These are phyloP conservation scores for Manacus vitellinus DNA, from an alignment of 2,113 vertebrate genomes.

Conservation along the genomic window DNA sequence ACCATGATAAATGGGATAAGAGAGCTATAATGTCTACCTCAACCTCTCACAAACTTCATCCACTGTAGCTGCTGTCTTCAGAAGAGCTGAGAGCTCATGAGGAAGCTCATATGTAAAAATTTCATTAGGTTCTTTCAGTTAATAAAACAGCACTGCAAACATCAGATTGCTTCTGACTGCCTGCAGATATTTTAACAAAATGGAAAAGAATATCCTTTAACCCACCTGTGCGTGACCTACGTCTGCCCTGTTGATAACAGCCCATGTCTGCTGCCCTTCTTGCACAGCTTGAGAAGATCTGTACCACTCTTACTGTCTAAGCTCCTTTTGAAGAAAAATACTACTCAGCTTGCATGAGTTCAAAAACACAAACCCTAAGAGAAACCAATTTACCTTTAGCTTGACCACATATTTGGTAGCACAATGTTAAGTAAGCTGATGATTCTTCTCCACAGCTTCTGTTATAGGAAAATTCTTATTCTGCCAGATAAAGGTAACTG, in stretches of 20 bases:
- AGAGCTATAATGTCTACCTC: not conserved
- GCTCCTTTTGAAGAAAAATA: not conserved
- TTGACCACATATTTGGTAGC: not conserved
- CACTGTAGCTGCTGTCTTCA: not conserved
- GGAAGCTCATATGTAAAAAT: not conserved
- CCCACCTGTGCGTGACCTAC: rapidly evolving
- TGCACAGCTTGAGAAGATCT: not conserved
- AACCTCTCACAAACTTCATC: not conserved
- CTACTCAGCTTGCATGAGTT: not conserved
- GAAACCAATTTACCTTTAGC: not conserved
- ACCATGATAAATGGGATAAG: rapidly evolving
- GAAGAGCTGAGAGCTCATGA: not conserved
- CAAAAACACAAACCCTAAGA: not conserved
- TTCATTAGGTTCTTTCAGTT: not conserved
- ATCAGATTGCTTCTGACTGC: not conserved
- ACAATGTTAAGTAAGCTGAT: not conserved
- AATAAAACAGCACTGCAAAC: not conserved
- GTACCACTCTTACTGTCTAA: not conserved
- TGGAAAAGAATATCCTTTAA: not conserved
- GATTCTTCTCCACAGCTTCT: not conserved
- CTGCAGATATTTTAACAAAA: not conserved
- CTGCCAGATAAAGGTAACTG: not conserved
- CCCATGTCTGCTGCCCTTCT: not conserved
- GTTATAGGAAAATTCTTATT: not conserved
- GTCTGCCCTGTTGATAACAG: not conserved